Evolutionary conservation across 2,888 invertebrate species (phyloP), one percentile per base, ranked within the genome.

Genomic region (Xylota sylvarum): DNA sequence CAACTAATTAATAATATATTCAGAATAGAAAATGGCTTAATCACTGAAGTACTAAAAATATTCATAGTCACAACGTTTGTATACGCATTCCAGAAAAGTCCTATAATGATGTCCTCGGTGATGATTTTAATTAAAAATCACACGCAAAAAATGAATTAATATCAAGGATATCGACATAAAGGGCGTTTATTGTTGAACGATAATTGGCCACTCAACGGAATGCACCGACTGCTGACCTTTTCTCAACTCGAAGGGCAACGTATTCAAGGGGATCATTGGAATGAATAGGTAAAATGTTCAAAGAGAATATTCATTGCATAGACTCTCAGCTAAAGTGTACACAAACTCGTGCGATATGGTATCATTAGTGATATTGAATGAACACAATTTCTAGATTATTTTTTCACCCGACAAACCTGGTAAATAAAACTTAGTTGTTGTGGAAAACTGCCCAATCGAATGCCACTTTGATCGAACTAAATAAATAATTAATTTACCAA

Each of bases 121-220:
- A 17, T 32, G 48, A 5, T 23, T 58, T 60, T 69, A 69, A 77
- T 69, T 60, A 40, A 77, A 77, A 69, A 50, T 40, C 30, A 32
- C 77, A 77, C 77, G 77, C 77, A 50, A 77, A 60, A 27, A 17
- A 14, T 23, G 43, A 64, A 74, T 74, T 64, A 74, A 74, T 62
- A 40, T 73, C 62, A 50, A 32, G 17, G 6, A 50, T 62, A 70
- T 64, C 32, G 55, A 43, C 64, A 56, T 32, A 43, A 65, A 56
- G 52, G 43, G 19, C 32, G 43, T 56, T 56, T 55, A 56, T 76
- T 76, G 23, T 76, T 56, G 23, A 14, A 35, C 27, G 23, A 76
- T 76, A 76, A 76, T 65, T 37, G 76, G 19, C 56, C 35, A 48
- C 56, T 65, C 35, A 46, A 14, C 35, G 35, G 14, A 56, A 56